Conservation (phyloP, 2,113 vertebrate genomes). For the Neofelis nebulosa region DNA sequence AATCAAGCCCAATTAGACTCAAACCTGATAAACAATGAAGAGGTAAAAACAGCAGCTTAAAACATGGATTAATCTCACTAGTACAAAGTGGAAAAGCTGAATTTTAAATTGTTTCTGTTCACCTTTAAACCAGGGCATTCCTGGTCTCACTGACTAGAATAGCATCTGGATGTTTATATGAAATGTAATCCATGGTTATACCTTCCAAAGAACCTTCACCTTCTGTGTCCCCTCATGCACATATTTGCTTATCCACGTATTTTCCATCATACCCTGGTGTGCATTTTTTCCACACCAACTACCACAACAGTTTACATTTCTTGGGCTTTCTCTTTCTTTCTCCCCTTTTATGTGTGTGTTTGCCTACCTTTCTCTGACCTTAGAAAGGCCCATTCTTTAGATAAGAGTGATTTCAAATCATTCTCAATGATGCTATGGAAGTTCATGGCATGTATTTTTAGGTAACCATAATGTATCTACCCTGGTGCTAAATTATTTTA, state of each 20-base stretch:
- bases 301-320: background rate
- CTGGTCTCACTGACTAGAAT: background rate
- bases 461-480: background rate
- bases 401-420: background rate
- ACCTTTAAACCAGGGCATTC: background rate
- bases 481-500: background rate
- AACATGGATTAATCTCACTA: slow-evolving; percentile 48
- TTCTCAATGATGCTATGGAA: background rate
- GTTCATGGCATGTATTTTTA: background rate
- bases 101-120: slow-evolving; percentile 43
- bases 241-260: background rate
- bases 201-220: background rate
- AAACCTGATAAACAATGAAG: slow-evolving; percentile 57
- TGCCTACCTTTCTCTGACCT: background rate
- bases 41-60: slow-evolving; percentile 55
- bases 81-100: background rate
- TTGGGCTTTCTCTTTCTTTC: background rate
- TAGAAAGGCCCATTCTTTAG: background rate
- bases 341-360: rapidly evolving
- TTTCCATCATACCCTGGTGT: background rate
- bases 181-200: background rate
- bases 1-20: slow-evolving; percentile 74
- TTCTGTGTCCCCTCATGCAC: rapidly evolving
- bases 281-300: background rate
- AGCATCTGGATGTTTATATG: background rate